Evolutionary conservation across 92 coral and sea anemone species (phyloP), one percentile per base, ranked within the genome.

Genomic region (Porites rus): DNA sequence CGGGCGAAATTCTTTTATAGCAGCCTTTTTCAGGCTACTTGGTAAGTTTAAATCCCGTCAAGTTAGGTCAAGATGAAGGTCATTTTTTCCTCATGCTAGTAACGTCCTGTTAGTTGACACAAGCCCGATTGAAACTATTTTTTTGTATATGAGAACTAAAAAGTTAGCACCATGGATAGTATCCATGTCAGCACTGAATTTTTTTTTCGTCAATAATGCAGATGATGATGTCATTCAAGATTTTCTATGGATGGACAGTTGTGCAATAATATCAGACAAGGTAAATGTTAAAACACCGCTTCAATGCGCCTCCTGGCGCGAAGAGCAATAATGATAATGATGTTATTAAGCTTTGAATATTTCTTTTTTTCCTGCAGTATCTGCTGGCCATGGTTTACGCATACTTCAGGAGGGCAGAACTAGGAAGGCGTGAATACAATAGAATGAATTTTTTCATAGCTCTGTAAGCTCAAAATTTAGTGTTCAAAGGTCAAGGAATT

Each of bases 181-280:
- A 4, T 38, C 46, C 46, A 38, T 38, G 46, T 38, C 0, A 38
- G 46, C 46, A 38, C 46, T 38, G 46, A 38, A 38, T 14, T 28
- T 50, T 61, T 18, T 50, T 82, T 81, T 59, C 86, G 86, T 81
- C 86, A 70, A 70, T 69, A 81, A 81, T 82, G 51, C 81, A 97
- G 99, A 97, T 84, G 99, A 97, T 86, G 98, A 97, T 86, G 74
- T 92, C 78, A 95, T 97, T 86, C 98, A 94, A 89, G 99, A 97
- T 82, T 97, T 97, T 51, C 92, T 97, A 51, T 97, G 99, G 99
- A 93, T 97, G 99, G 99, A 97, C 88, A 91, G 94, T n/a, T 97
- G 99, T 77, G 96, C 94, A 59, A 93, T 90, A 72, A 95, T 97
- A 46, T 97, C 99, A 61, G 99, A 97, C 91, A 97, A 97, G 83